These are phyloP conservation scores for Panurus biarmicus DNA, from an alignment of 2,113 vertebrate genomes.

Conservation along the genomic window DNA sequence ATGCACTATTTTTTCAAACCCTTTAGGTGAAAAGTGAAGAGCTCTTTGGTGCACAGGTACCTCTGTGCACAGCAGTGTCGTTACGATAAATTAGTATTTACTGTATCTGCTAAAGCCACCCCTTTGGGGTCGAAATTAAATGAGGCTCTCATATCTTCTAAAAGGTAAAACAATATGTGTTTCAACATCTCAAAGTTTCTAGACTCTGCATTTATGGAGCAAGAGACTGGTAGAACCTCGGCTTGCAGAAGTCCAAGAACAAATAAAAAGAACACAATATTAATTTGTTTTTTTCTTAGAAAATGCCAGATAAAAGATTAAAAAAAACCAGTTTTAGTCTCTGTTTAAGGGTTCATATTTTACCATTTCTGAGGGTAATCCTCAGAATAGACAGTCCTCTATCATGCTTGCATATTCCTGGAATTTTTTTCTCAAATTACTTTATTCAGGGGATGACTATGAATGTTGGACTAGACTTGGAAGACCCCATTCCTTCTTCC, in stretches of 20 bases:
- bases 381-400: too few relatives aligned
- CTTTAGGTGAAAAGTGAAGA: neutral
- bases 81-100: neutral
- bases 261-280: neutral
- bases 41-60: neutral
- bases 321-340: fast-evolving
- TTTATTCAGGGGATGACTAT: neutral
- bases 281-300: neutral
- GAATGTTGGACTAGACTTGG: neutral
- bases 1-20: neutral
- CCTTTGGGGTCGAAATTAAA: neutral
- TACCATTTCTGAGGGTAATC: neutral
- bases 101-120: neutral
- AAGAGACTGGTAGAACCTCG: neutral
- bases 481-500: neutral
- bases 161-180: neutral
- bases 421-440: neutral
- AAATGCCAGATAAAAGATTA: neutral
- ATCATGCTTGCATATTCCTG: neutral
- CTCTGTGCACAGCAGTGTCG: neutral
- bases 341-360: neutral
- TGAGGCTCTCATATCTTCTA: neutral
- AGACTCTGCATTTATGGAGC: neutral
- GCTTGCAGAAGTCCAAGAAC: neutral
- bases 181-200: neutral